Evolutionary conservation across 2,113 vertebrate species (phyloP), one percentile per base, ranked within the genome.

Genomic region (Leptosomus discolor): DNA sequence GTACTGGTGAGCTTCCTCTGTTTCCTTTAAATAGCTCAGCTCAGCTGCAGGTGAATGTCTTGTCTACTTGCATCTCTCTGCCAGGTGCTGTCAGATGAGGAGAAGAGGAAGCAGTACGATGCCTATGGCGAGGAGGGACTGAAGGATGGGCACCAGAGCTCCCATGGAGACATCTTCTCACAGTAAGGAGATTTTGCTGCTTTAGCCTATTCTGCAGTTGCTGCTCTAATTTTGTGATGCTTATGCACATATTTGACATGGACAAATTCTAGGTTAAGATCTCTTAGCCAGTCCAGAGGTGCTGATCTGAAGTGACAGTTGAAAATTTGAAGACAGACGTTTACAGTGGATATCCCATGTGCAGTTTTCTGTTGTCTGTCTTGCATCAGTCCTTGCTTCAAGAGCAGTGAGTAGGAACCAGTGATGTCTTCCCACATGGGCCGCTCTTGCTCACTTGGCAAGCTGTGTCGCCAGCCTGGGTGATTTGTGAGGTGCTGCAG

Each of bases 91-190:
- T 99, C 99, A 3, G 99, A 99, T 23, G 99, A 99, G 91, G 99
- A 99, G 95, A 99, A 99, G 93, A 99, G 99, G 96, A 99, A 99
- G 97, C 99, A 99, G 68, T 99, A 99, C 5, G 99, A 99, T 60
- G 94, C 97, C 0, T 99, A 99, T 0, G 99, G 99, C 71, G 99
- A 99, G 95, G 99, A 99, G 45, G 99, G 99, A 21, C 97, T 99
- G 64, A 99, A 99, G 97, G 99, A 99, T 41, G 99, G 99, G 36
- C 99, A 99, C 96, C 99, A 99, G 89, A 98, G 99, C 96, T 99
- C 99, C 87, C 99, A 99, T 57, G 99, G 99, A 68, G 99, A 99
- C 93, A 99, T 99, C 97, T 99, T 99, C 98, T 99, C 99, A 79
- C 99, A 99, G 99, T 99, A 94, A 97, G 99, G 95, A 76, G 41